Conservation (phyloP, 2,113 vertebrate genomes). For the Murina feae region DNA sequence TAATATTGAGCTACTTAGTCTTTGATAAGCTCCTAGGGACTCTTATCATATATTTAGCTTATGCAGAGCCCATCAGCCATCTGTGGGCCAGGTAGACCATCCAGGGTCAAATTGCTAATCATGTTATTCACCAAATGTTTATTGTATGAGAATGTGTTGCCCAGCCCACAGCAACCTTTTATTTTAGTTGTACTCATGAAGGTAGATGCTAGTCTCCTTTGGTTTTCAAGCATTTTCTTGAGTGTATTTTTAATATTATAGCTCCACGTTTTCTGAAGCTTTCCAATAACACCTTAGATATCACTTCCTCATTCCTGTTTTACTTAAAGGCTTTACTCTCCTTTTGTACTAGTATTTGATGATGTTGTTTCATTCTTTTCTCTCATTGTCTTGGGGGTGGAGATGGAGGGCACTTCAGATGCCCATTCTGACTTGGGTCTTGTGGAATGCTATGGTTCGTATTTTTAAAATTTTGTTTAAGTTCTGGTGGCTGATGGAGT, state of each 20-base stretch:
- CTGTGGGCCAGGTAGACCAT: background rate
- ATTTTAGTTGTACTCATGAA: background rate
- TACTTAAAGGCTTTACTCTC: background rate
- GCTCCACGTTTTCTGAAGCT: background rate
- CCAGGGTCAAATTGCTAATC: background rate
- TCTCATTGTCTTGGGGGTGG: background rate
- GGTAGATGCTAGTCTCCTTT: background rate
- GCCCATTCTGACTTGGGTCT: background rate
- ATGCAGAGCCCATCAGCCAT: background rate
- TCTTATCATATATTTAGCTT: background rate
- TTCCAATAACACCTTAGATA: background rate
- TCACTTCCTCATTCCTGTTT: background rate
- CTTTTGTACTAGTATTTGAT: background rate
- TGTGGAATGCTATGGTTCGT: background rate
- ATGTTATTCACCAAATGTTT: background rate
- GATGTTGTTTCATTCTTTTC: background rate
- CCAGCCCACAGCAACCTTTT: background rate
- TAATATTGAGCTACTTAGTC: background rate
- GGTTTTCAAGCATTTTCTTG: constrained; percentile 1
- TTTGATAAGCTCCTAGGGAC: background rate
- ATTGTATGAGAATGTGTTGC: background rate
- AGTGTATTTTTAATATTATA: background rate
- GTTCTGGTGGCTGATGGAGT: background rate
- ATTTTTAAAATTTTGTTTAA: background rate
- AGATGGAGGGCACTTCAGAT: background rate